A percentile compares a stretch with the other conserved stretches of the same genome.
These are phyloP conservation scores for Bursaphelenchus mucronatus DNA, from an alignment of 1,140 invertebrate species.

Conservation along the genomic window DNA sequence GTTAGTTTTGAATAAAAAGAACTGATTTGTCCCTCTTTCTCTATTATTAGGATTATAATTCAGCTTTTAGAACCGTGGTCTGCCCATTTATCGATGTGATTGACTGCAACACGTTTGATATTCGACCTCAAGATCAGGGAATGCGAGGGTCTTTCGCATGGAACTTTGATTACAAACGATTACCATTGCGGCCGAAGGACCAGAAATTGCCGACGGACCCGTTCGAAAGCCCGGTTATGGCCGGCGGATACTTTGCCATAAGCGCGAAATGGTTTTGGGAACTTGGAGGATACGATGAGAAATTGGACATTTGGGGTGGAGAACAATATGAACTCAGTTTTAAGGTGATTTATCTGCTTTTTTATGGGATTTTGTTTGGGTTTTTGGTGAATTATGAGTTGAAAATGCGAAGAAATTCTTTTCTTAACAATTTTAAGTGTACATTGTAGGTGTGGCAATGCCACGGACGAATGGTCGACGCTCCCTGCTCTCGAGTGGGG, in stretches of 20 bases:
- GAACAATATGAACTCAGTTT: constrained; percentile 68
- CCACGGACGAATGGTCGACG: constrained; percentile 68
- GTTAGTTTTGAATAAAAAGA: background rate
- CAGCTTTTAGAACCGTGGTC: constrained; percentile 76
- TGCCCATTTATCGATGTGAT: constrained; percentile 95
- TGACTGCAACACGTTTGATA: constrained; percentile 84
- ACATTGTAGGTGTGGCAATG: constrained; percentile 65
- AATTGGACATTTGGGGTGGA: constrained; percentile 69
- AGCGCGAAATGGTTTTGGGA: constrained; percentile 68
- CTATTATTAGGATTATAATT: constrained; percentile 17
- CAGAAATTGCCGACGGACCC: constrained; percentile 77
- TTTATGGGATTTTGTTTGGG: too few relatives aligned
- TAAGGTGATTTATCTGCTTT: background rate
- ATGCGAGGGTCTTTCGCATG: constrained; percentile 85
- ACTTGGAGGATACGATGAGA: constrained; percentile 68
- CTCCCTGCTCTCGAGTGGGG: constrained; percentile 68
- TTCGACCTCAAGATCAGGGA: constrained; percentile 86
- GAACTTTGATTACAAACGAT: constrained; percentile 89
- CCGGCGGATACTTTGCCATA: constrained; percentile 64
- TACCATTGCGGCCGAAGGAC: constrained; percentile 79
- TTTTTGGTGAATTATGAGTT: too few relatives aligned
- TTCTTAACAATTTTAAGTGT: too few relatives aligned
- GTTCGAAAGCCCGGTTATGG: constrained; percentile 73
- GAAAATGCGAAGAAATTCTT: too few relatives aligned
- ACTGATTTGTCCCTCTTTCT: constrained; percentile 15